Evolutionary conservation across 2,797 vertebrate genomes (phyloP).

Genomic region (Cottoperca gobio): DNA sequence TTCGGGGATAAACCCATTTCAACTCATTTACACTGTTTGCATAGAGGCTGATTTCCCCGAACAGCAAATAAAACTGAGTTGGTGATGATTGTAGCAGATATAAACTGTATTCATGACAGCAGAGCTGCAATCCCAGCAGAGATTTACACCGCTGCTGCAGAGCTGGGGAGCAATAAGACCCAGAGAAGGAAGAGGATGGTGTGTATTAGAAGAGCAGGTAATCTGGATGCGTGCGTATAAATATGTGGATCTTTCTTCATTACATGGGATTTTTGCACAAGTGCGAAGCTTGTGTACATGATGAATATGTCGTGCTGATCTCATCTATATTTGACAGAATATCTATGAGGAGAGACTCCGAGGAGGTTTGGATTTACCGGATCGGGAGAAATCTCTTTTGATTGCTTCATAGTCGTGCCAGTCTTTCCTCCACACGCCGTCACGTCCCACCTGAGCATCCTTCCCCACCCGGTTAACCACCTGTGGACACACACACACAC

Average conservation of each 20-base stretch:
- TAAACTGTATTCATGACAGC: conserved; percentile 28
- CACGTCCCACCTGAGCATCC: conserved; percentile 74
- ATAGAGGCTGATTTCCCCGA: conserved; percentile 38
- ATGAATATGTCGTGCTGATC: not conserved
- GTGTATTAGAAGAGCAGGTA: not conserved
- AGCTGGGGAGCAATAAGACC: conserved; percentile 9
- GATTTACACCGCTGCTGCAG: conserved; percentile 19
- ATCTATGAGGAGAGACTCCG: not conserved
- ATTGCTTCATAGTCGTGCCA: conserved; percentile 94
- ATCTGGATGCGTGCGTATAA: not conserved
- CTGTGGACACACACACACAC: conserved; percentile 73
- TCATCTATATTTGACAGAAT: not conserved
- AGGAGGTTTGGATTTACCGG: conserved; percentile 80
- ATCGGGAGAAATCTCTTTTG: conserved; percentile 86
- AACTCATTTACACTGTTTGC: conserved; percentile 31
- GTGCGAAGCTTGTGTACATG: not conserved
- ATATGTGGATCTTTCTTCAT: not conserved
- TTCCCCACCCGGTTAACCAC: conserved; percentile 81
- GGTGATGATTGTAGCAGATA: conserved; percentile 31
- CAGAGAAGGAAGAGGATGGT: not conserved
- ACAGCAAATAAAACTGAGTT: conserved; percentile 25
- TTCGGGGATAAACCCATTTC: conserved; percentile 32
- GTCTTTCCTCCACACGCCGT: conserved; percentile 87
- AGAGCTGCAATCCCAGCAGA: not conserved
- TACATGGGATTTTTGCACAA: not conserved